These are phyloP conservation scores for Garra rufa DNA, from an alignment of 2,113 vertebrate genomes.

Conservation along the genomic window DNA sequence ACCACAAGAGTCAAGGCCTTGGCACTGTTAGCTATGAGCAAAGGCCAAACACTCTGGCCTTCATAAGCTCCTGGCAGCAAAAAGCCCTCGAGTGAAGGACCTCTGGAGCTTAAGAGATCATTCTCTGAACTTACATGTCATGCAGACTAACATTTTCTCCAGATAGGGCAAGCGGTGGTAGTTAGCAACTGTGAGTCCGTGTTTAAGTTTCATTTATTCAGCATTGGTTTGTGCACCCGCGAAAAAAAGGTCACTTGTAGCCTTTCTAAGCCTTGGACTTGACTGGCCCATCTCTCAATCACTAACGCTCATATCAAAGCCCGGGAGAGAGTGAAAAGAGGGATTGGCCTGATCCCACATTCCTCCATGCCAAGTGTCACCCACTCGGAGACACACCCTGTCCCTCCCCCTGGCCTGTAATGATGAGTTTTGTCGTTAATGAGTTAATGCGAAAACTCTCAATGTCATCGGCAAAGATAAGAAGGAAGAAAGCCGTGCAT, in stretches of 20 bases:
- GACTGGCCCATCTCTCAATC: slow-evolving; percentile 31
- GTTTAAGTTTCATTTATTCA: slow-evolving; percentile 42
- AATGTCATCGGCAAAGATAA: slow-evolving; percentile 98
- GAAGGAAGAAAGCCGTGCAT: slow-evolving; percentile 90
- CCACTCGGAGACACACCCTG: slow-evolving; percentile 52
- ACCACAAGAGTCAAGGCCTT: slow-evolving; percentile 47
- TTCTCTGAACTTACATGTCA: slow-evolving; percentile 28
- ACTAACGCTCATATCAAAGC: slow-evolving; percentile 39
- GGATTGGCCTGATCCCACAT: slow-evolving; percentile 59
- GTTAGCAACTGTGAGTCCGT: slow-evolving; percentile 14
- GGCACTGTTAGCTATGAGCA: slow-evolving; percentile 35
- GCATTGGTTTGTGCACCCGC: not conserved
- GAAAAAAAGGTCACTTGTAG: not conserved
- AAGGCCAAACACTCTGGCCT: slow-evolving; percentile 54
- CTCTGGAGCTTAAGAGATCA: slow-evolving; percentile 46
- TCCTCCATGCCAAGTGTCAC: slow-evolving; percentile 59
- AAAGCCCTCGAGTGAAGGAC: slow-evolving; percentile 37
- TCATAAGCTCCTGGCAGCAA: slow-evolving; percentile 48
- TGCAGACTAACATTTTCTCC: slow-evolving; percentile 31
- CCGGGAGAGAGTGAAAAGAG: slow-evolving; percentile 20
- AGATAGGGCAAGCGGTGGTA: slow-evolving; percentile 29
- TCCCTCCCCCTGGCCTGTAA: slow-evolving; percentile 75
- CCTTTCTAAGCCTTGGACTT: slow-evolving; percentile 26
- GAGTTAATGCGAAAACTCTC: slow-evolving; percentile 98
- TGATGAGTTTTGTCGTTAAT: slow-evolving; percentile 94